These are phyloP conservation scores for Shargacucullia verbasci DNA, from an alignment of 2,888 invertebrate genomes.

Conservation along the genomic window DNA sequence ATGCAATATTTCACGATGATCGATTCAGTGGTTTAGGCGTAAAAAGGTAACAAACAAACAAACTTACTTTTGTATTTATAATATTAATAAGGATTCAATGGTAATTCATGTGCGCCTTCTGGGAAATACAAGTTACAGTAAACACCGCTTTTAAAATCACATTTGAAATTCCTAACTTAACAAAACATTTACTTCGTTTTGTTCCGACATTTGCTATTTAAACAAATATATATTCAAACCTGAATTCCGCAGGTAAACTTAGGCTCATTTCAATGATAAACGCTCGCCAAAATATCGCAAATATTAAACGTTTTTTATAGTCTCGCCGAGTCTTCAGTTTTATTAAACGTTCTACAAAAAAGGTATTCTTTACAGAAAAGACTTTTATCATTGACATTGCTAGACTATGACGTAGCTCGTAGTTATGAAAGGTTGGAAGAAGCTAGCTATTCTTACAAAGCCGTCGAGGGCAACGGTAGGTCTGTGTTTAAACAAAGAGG, in stretches of 20 bases:
- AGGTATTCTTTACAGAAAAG: constrained; percentile 24
- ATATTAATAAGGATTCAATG: too few species aligned
- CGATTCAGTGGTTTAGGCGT: too few species aligned
- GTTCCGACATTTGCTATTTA: background rate
- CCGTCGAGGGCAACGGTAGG: constrained; percentile 15
- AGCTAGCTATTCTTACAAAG: constrained; percentile 30
- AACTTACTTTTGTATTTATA: too few species aligned
- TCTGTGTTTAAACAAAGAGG: constrained; percentile 45
- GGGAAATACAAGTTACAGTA: too few species aligned
- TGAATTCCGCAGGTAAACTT: background rate
- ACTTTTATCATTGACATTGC: constrained; percentile 26
- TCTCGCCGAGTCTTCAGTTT: constrained; percentile 14
- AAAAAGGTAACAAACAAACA: too few species aligned
- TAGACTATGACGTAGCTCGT: constrained; percentile 14
- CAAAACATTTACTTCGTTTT: too few species aligned
- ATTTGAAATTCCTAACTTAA: too few species aligned
- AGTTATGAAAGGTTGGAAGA: constrained; percentile 1
- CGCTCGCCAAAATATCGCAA: constrained; percentile 8
- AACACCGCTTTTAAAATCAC: too few species aligned
- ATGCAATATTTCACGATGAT: too few species aligned
- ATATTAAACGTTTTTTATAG: constrained; percentile 24
- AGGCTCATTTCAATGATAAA: constrained; percentile 18
- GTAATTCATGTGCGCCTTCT: too few species aligned
- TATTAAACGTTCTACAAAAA: constrained; percentile 13
- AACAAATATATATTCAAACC: background rate